Conservation (phyloP, 2,888 invertebrate genomes). For the Chymomyza fuscimana region DNA sequence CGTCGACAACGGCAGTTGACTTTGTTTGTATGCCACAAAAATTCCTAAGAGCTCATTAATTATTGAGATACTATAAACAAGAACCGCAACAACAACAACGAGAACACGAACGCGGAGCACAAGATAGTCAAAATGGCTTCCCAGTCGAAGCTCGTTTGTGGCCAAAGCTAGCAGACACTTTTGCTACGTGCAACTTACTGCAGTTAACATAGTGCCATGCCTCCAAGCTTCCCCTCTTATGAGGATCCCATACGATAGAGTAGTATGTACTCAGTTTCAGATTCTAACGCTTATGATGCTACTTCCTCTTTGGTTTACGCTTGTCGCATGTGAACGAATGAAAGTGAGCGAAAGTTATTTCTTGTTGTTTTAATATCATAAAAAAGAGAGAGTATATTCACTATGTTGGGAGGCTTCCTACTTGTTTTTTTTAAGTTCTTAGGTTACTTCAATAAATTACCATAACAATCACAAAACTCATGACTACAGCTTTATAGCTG, state of each 20-base stretch:
- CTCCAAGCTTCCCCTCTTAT: neutral
- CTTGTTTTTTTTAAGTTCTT: too few relatives aligned
- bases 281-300: neutral
- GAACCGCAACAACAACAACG: slow-evolving; percentile 16
- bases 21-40: slow-evolving; percentile 67
- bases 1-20: slow-evolving; percentile 63
- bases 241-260: neutral
- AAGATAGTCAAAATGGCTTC: slow-evolving; percentile 1
- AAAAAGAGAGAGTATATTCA: neutral
- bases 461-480: fast-evolving
- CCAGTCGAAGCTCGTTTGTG: slow-evolving; percentile 63
- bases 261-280: neutral
- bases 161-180: slow-evolving; percentile 66
- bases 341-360: slow-evolving; percentile 59
- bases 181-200: slow-evolving; percentile 20
- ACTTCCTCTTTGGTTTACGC: neutral
- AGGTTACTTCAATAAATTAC: too few relatives aligned
- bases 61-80: slow-evolving; percentile 76
- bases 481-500: too few relatives aligned
- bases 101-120: neutral
- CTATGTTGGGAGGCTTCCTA: neutral
- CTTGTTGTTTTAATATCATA: slow-evolving; percentile 31
- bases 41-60: slow-evolving; percentile 76
- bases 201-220: neutral
- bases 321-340: slow-evolving; percentile 23